Conservation (phyloP, 2,888 invertebrate genomes). For the Nephrotoma flavescens region DNA sequence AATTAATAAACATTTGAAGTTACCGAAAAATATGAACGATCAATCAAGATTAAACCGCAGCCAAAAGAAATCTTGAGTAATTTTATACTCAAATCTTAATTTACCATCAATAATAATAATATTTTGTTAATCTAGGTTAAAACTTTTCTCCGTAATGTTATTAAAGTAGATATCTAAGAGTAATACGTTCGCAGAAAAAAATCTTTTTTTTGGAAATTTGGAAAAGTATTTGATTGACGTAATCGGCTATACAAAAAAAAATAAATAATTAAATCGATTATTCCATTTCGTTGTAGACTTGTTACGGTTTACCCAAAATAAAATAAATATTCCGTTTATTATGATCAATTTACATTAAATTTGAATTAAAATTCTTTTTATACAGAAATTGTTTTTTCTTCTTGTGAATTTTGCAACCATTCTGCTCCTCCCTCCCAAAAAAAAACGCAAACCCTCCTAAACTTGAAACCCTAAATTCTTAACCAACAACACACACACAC, state of each 20-base stretch:
- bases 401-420: neutral
- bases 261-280: neutral
- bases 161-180: neutral
- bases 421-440: neutral
- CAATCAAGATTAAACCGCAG: neutral
- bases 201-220: neutral
- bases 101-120: neutral
- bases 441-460: neutral
- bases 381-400: neutral
- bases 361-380: neutral
- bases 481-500: neutral
- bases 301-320: neutral
- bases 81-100: neutral
- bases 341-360: neutral
- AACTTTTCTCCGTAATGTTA: neutral
- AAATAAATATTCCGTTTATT: neutral
- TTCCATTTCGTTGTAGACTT: neutral
- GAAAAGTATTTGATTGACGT: neutral
- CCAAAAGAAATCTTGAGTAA: neutral
- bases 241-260: neutral
- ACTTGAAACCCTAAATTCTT: neutral
- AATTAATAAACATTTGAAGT: neutral
- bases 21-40: neutral
- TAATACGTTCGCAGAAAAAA: neutral
- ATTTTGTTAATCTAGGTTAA: neutral